Evolutionary conservation across 2,797 vertebrate species (phyloP), one percentile per base, ranked within the genome.

Genomic region (Microctenopoma lineatum): DNA sequence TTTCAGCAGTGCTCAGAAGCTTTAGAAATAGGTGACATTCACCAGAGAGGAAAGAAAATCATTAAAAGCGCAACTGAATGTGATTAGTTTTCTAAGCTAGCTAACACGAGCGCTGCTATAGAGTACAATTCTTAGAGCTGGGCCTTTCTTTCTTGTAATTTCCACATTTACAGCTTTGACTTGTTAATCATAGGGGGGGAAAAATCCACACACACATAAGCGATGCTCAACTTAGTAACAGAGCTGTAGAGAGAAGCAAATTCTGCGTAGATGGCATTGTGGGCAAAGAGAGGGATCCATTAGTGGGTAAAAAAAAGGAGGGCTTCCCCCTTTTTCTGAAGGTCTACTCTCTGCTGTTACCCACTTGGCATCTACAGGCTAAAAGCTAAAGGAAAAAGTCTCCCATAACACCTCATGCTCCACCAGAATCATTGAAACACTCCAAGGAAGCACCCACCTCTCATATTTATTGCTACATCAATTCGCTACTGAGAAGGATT

Each of bases 401-500:
- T 89, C 77, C 76, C 50, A 4, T 51, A 63, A 76, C 70, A 74
- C 69, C 75, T 73, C 52, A 48, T 66, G 71, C 63, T 80, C 71
- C 81, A 63, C 75, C 73, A 77, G 70, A 82, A 81, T 80, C 21
- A 29, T 70, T 73, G 70, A 56, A 82, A 79, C 80, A 73, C 77
- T 70, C 64, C 36, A 66, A 86, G 85, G 81, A 89, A 84, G 80
- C 74, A 55, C 54, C 36, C 1, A 44, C 78, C 88, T 84, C 84
- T 75, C 21, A 54, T 77, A 68, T 84, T 91, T 84, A 88, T 85
- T 94, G 93, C 92, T 93, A 94, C 92, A 94, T 94, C 87, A 87
- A 84, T 89, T 87, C 60, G 92, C 93, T 94, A 93, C 92, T 93
- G 90, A 92, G 86, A 76, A 80, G 75, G 63, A 70, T 64, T 64